Evolutionary conservation across 2,888 invertebrate genomes (phyloP).

Genomic region (Exocentrus adspersus): DNA sequence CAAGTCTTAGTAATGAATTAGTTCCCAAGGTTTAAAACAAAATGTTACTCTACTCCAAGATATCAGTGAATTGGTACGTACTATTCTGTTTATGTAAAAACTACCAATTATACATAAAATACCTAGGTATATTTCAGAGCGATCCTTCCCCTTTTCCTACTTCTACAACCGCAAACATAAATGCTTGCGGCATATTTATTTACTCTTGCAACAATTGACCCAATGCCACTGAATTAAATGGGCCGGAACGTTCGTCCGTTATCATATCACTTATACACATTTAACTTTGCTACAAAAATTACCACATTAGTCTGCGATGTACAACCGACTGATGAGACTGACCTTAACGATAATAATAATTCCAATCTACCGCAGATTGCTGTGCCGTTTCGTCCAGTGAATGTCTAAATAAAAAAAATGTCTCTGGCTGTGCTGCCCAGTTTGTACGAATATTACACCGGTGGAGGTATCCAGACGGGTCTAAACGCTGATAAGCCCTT

Average conservation of each 20-base stretch:
- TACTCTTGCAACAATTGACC: slow-evolving; percentile 10
- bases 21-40: too few species aligned
- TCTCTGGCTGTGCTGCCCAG: slow-evolving; percentile 47
- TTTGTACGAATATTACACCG: slow-evolving; percentile 62
- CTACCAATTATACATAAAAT: too few species aligned
- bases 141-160: background rate
- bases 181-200: background rate
- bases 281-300: background rate
- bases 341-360: slow-evolving; percentile 8
- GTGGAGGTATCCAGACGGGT: slow-evolving; percentile 55
- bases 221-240: slow-evolving; percentile 4
- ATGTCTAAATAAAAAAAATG: slow-evolving; percentile 15
- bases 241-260: background rate
- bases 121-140: too few species aligned
- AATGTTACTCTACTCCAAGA: too few species aligned
- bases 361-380: background rate
- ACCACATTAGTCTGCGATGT: background rate
- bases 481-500: slow-evolving; percentile 54
- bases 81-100: too few species aligned
- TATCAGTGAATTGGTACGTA: too few species aligned
- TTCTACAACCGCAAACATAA: background rate
- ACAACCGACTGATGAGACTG: slow-evolving; percentile 15
- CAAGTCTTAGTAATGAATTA: too few species aligned
- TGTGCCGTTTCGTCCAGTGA: background rate
- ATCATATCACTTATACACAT: background rate